phyloP scores from a whole-genome alignment of 1,140 invertebrate genomes.

The Cyclina sinensis region DNA sequence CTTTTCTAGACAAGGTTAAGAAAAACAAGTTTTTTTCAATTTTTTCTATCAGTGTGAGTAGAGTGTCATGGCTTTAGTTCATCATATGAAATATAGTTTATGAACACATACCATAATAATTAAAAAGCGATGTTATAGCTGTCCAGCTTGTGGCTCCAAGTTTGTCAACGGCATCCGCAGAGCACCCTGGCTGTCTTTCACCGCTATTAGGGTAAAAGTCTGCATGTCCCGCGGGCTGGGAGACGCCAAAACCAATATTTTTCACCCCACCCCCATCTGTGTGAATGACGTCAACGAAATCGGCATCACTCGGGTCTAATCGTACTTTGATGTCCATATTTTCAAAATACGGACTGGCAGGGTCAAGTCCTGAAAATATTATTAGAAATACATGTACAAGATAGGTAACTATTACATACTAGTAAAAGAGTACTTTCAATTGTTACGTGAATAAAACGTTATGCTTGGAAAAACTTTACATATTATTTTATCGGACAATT shows the following conservation, averaged over 20 bases:
- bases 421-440: too few species aligned
- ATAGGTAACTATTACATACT: too few species aligned
- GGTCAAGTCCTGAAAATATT: slow-evolving; percentile 89
- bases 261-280: slow-evolving; percentile 91
- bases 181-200: slow-evolving; percentile 81
- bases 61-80: too few species aligned
- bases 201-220: slow-evolving; percentile 91
- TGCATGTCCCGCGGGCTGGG: slow-evolving; percentile 96
- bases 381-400: too few species aligned
- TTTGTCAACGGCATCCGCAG: slow-evolving; percentile 70
- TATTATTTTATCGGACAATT: too few species aligned
- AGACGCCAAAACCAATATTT: slow-evolving; percentile 90
- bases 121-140: slow-evolving; percentile 70
- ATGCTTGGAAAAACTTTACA: too few species aligned
- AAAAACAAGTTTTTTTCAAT: too few species aligned
- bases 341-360: slow-evolving; percentile 91
- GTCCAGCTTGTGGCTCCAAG: slow-evolving; percentile 73
- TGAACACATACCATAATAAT: slow-evolving; percentile 73
- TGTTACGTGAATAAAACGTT: too few species aligned
- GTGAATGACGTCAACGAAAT: slow-evolving; percentile 98
- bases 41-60: too few species aligned
- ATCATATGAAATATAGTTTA: too few species aligned
- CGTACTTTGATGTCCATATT: slow-evolving; percentile 86
- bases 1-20: too few species aligned
- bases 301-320: slow-evolving; percentile 90